Base-by-base conservation (phyloP, 2,888 invertebrate species). In the Desoria tigrina region DNA sequence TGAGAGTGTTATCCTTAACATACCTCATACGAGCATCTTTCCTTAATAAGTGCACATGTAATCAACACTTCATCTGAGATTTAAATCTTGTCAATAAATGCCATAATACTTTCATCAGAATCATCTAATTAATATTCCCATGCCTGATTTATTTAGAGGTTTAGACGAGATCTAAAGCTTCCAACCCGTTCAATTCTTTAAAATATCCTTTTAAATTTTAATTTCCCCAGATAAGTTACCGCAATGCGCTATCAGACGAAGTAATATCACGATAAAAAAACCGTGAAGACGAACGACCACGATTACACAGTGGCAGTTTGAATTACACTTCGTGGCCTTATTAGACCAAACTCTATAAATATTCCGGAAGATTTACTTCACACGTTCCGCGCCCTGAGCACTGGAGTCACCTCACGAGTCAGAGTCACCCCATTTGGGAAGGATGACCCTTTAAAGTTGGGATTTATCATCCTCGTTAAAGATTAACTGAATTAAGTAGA, bases 281-380 rank as follows among this genome's bases (percentile, higher is more conserved):
- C 45, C n/a, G 6, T 3, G 45, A 58, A 45, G 45, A 58, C 45
- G 16, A 23, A 58, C 45, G 45, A 58, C 42, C 21, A 6, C 45
- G 42, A 58, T 45, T 45, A 45, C 50, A 58, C 54, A 57, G 53
- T 65, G 60, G 68, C 68, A 68, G 59, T 24, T 68, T 63, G 56
- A 63, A 68, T 68, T 68, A 65, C 65, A 63, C 51, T 64, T 65
- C 28, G 55, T 65, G 55, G 57, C 68, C 68, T 59, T 51, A 65
- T 68, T 68, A 68, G 55, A 39, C 32, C 23, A n/a, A 28, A 21
- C 61, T 61, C 68, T 64, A 59, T 68, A 62, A 62, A 62, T 63
- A 68, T 60, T 63, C 51, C 53, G 51, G 45, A 18, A 16, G 56
- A 28, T 16, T 57, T 65, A 45, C 23, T 56, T 53, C 37, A 51